A percentile compares a stretch with the other conserved stretches of the same genome.
phyloP scores from a whole-genome alignment of 2,888 invertebrate species.

The Perdita meconis region DNA sequence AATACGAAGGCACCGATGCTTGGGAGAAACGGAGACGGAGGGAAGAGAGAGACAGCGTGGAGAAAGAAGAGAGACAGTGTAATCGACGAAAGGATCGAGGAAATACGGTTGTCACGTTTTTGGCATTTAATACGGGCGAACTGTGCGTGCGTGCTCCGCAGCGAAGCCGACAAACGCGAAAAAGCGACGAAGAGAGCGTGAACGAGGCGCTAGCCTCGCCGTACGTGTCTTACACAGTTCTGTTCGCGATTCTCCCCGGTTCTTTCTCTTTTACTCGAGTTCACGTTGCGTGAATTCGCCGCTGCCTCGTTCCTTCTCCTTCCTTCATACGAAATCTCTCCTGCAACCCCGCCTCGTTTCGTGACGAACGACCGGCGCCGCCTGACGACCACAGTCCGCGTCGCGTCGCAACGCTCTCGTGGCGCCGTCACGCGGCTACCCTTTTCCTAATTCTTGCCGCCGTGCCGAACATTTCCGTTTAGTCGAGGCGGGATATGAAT shows the following conservation, averaged over 20 bases:
- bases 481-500: constrained; percentile 30
- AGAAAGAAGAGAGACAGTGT: background rate
- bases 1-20: too few relatives aligned
- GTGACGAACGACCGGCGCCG: constrained; percentile 65
- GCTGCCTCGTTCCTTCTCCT: constrained; percentile 45
- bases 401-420: constrained; percentile 74
- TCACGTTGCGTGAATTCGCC: constrained; percentile 46
- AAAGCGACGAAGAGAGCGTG: constrained; percentile 27
- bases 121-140: constrained; percentile 43
- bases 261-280: constrained; percentile 50
- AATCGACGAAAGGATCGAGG: constrained; percentile 28
- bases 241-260: constrained; percentile 25
- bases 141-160: constrained; percentile 13
- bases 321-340: constrained; percentile 53
- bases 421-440: constrained; percentile 74
- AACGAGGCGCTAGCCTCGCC: constrained; percentile 52
- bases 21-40: too few relatives aligned
- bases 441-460: constrained; percentile 15
- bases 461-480: constrained; percentile 29
- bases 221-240: constrained; percentile 9
- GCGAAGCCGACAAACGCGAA: constrained; percentile 20
- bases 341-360: constrained; percentile 60
- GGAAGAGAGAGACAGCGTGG: constrained; percentile 3
- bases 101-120: constrained; percentile 41
- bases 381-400: constrained; percentile 73